Evolutionary conservation across 2,113 vertebrate genomes (phyloP), one percentile per base, ranked within the genome.

Genomic region (Cavia aperea): DNA sequence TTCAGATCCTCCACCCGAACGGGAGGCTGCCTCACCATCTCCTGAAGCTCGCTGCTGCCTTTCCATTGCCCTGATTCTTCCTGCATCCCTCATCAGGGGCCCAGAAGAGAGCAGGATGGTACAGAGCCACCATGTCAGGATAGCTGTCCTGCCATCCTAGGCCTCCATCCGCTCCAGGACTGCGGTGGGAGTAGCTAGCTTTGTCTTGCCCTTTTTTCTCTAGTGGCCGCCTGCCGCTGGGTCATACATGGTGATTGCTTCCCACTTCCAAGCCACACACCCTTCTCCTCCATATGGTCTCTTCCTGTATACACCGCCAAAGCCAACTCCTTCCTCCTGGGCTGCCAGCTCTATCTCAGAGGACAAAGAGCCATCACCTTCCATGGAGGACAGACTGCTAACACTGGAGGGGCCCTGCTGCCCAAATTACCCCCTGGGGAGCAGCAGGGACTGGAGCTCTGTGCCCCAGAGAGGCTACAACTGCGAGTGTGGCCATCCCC

Each of bases 61-160:
- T 18, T 21, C 4, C 10, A 36, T 4, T 3, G 23, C 92, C 83
- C 88, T 56, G 0, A 7, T 75, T 88, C 73, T 26, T 31, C 43
- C 15, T 56, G 15, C 11, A 0, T 1, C n/a, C 31, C 75, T 79
- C 14, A 19, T 0, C 0, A 23, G 16, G 7, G 9, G 3, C 29
- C 19, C 2, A 23, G 58, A 12, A 31, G 29, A 13, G 5, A 21
- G 81, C 56, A 39, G 39, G 12, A 1, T 10, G 21, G 60, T 29
- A 2, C 7, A 0, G 2, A 11, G 39, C 26, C 31, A 14, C 33
- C 5, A 2, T 4, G 0, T 33, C 63, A 81, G 33, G 43, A 23
- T n/a, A 26, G 31, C 31, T 3, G 72, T 49, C 43, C 79, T 23
- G 43, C 68, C 62, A 19, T 33, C 29, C 58, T 39, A 18, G 79